These are phyloP conservation scores for Druceiella hillmani DNA, from an alignment of 2,888 invertebrate species.

Conservation along the genomic window DNA sequence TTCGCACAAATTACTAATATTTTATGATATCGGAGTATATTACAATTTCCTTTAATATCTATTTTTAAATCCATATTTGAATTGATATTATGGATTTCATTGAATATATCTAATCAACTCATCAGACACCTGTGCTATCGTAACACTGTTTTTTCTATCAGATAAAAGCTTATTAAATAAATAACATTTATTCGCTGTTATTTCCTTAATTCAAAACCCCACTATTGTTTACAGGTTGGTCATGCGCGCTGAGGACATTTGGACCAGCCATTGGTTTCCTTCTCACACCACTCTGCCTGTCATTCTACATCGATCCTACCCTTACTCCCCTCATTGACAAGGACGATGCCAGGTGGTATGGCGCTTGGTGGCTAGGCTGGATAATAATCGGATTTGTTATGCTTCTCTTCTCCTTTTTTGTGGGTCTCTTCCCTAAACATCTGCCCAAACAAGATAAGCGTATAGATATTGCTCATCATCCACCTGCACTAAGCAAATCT, in stretches of 20 bases:
- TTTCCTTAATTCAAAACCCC: too few relatives aligned
- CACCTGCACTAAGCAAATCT: too few relatives aligned
- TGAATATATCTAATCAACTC: too few relatives aligned
- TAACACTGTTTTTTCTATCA: too few relatives aligned
- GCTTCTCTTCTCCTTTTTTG: conserved; percentile 54
- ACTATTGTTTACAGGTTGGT: conserved; percentile 43
- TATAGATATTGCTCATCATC: not conserved
- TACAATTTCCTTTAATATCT: too few relatives aligned
- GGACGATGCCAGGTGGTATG: conserved; percentile 63
- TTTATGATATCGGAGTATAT: too few relatives aligned
- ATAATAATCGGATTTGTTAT: conserved; percentile 49
- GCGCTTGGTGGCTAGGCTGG: conserved; percentile 76
- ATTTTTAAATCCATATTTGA: too few relatives aligned
- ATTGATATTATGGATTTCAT: too few relatives aligned
- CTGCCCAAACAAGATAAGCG: conserved; percentile 33
- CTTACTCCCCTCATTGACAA: conserved; percentile 54
- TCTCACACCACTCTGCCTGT: conserved; percentile 39
- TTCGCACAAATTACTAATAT: too few relatives aligned
- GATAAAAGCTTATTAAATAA: too few relatives aligned
- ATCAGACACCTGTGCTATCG: too few relatives aligned
- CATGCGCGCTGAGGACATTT: conserved; percentile 44
- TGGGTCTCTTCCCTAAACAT: conserved; percentile 60
- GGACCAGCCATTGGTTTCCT: conserved; percentile 58
- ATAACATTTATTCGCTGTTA: too few relatives aligned
- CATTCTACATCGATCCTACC: conserved; percentile 51